Conservation (phyloP, 2,797 vertebrate genomes). For the Dipus sagitta region DNA sequence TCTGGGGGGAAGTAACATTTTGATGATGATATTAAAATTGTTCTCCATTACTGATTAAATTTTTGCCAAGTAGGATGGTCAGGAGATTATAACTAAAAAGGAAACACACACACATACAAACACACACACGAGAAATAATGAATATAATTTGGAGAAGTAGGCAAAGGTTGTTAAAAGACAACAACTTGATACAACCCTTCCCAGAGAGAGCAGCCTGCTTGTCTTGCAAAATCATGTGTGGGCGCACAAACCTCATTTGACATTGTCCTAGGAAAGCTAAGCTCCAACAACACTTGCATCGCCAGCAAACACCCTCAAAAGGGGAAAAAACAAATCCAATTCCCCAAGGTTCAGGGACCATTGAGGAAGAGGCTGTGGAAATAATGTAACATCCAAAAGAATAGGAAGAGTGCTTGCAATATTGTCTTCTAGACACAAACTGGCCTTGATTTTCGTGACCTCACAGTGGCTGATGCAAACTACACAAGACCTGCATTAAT, state of each 20-base stretch:
- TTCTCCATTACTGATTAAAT: background rate
- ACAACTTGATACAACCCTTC: background rate
- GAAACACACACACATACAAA: background rate
- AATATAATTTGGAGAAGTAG: background rate
- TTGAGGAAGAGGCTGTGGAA: no score
- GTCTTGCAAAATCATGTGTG: background rate
- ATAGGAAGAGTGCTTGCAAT: no score
- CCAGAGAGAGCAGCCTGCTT: background rate
- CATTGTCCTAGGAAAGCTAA: conserved; percentile 11
- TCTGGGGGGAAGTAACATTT: background rate
- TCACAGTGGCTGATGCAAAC: no score
- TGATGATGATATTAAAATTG: conserved; percentile 43
- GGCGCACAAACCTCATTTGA: conserved; percentile 1
- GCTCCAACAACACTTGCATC: background rate
- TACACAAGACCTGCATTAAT: no score
- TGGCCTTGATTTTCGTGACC: no score
- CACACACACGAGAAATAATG: background rate
- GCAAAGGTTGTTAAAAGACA: conserved; percentile 18
- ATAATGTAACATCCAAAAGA: no score
- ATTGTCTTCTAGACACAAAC: no score
- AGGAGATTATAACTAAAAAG: background rate
- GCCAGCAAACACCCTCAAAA: conserved; percentile 8
- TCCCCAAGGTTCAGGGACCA: no score
- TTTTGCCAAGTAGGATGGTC: background rate
- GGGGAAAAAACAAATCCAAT: no score